Percentiles rank a stretch among this genome's conserved stretches.
Evolutionary conservation across 2,888 invertebrate species (phyloP).

Genomic region (Yponomeuta malinellus): DNA sequence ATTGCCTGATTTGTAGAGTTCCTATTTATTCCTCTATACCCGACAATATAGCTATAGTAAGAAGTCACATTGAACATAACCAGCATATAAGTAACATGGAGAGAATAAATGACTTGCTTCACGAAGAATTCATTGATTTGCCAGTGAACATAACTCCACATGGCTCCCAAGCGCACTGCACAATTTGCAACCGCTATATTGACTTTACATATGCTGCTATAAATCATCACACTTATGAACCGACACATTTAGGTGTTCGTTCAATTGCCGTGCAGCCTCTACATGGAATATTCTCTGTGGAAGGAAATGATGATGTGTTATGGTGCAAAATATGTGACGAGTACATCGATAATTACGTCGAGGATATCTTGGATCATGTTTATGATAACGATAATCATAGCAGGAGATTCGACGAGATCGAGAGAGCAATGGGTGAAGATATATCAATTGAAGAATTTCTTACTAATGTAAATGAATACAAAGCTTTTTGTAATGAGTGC

Average conservation of each 20-base stretch:
- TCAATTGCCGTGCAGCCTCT: slow-evolving; percentile 41
- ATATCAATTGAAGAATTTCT: slow-evolving; percentile 42
- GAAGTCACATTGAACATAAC: slow-evolving; percentile 29
- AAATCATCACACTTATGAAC: slow-evolving; percentile 28
- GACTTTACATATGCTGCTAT: slow-evolving; percentile 27
- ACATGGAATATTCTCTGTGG: slow-evolving; percentile 47
- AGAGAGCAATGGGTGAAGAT: slow-evolving; percentile 35
- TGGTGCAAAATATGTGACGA: slow-evolving; percentile 49
- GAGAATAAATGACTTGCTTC: slow-evolving; percentile 26
- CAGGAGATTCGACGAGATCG: slow-evolving; percentile 30
- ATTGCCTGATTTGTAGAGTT: slow-evolving; percentile 33
- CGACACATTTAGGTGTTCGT: slow-evolving; percentile 33
- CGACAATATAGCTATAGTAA: slow-evolving; percentile 4
- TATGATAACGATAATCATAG: slow-evolving; percentile 31
- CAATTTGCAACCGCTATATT: slow-evolving; percentile 31
- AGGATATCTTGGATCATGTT: slow-evolving; percentile 41
- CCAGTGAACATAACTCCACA: slow-evolving; percentile 26
- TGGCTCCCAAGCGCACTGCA: slow-evolving; percentile 27
- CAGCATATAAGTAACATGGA: slow-evolving; percentile 26
- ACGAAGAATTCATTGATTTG: slow-evolving; percentile 35
- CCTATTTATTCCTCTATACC: slow-evolving; percentile 18
- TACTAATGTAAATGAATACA: slow-evolving; percentile 38
- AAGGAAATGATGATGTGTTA: slow-evolving; percentile 34
- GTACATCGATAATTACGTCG: slow-evolving; percentile 43
- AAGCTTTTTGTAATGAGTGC: slow-evolving; percentile 39